These are phyloP conservation scores for Crambe crambe DNA, from an alignment of 37 sponge, comb jelly and placozoan genomes.

Conservation along the genomic window DNA sequence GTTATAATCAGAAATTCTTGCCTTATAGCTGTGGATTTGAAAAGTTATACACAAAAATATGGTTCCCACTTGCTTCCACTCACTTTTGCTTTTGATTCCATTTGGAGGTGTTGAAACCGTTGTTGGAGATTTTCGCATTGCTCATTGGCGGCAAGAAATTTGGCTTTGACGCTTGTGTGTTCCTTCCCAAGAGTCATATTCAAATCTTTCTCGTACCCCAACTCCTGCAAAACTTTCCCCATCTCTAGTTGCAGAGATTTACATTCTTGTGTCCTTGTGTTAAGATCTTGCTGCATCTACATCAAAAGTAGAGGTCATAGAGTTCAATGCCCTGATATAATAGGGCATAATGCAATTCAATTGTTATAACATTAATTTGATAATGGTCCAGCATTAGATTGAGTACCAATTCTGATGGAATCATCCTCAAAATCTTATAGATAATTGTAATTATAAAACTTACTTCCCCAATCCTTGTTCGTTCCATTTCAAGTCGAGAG, in stretches of 20 bases:
- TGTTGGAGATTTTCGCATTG: not conserved
- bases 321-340: not conserved
- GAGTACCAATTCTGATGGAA: too few species aligned
- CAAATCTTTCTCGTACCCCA: slow-evolving; percentile 1
- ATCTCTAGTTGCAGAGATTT: not conserved
- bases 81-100: not conserved
- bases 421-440: too few species aligned
- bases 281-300: not conserved
- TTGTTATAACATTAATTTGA: too few species aligned
- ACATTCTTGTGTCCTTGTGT: not conserved
- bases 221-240: not conserved
- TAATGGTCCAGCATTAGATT: too few species aligned
- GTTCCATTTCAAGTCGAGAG: slow-evolving; percentile 21
- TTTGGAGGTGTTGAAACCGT: not conserved
- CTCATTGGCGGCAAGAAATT: slow-evolving; percentile 17
- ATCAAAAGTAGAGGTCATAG: not conserved
- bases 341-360: too few species aligned
- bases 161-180: not conserved
- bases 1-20: too few species aligned
- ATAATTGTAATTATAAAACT: not conserved
- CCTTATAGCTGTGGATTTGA: not conserved
- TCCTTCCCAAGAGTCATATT: not conserved
- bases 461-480: slow-evolving; percentile 3
- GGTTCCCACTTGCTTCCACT: too few species aligned
- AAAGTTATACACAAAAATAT: not conserved